Percentiles rank a stretch among this genome's conserved stretches.
Evolutionary conservation across 2,888 invertebrate genomes (phyloP).

Genomic region (Muschampia plurimacula): DNA sequence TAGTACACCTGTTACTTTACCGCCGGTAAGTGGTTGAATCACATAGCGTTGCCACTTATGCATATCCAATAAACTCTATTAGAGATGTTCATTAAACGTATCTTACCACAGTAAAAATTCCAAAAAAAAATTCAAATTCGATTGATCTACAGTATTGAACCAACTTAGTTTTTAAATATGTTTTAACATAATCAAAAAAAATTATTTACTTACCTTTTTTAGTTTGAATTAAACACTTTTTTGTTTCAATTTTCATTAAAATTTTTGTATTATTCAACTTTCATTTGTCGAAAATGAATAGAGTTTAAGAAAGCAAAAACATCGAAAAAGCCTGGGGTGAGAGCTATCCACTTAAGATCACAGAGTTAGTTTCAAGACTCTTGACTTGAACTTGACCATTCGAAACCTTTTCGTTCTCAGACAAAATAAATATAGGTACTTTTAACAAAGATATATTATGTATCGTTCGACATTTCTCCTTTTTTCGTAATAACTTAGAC

Average conservation of each 20-base stretch:
- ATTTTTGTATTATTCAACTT: too few relatives aligned
- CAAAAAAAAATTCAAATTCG: too few relatives aligned
- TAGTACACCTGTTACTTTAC: constrained; percentile 68
- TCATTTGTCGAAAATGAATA: too few relatives aligned
- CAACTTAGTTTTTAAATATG: too few relatives aligned
- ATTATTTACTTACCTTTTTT: too few relatives aligned
- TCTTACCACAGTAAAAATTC: too few relatives aligned
- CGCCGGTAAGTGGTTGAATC: constrained; percentile 63
- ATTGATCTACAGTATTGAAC: too few relatives aligned
- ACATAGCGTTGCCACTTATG: neutral
- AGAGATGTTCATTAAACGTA: too few relatives aligned
- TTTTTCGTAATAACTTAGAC: too few relatives aligned
- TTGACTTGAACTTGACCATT: constrained; percentile 28
- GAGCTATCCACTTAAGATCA: constrained; percentile 20
- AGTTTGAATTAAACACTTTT: too few relatives aligned
- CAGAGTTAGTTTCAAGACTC: constrained; percentile 20
- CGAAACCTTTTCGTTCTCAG: constrained; percentile 6
- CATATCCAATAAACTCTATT: neutral
- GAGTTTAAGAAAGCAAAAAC: neutral
- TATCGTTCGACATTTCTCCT: neutral
- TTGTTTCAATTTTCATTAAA: too few relatives aligned
- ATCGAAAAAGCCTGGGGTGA: constrained; percentile 5
- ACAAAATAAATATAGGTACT: neutral
- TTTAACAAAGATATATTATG: neutral
- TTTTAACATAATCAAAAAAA: too few relatives aligned